Percentiles rank a stretch among this genome's conserved stretches.
These are phyloP conservation scores for Microchirus variegatus DNA, from an alignment of 2,797 vertebrate species.

Conservation along the genomic window DNA sequence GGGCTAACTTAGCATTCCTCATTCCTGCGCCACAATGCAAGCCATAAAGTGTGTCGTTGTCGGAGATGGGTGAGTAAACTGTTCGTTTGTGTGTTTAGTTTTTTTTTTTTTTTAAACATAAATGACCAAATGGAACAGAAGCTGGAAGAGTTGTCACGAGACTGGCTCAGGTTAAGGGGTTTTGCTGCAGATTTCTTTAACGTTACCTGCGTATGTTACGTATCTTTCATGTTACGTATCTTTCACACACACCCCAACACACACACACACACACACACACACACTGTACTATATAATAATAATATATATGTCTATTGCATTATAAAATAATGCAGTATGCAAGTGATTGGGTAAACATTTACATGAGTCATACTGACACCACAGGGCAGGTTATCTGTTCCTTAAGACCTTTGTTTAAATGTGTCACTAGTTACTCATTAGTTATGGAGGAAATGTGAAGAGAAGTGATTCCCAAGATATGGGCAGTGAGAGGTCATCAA, in stretches of 20 bases:
- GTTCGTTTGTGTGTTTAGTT: not conserved
- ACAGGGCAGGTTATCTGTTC: not conserved
- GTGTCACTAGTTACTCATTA: not conserved
- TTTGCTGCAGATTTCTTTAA: conserved; percentile 19
- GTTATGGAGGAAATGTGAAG: not conserved
- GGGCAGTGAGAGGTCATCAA: no score
- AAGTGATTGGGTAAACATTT: conserved; percentile 16
- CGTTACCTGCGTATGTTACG: conserved; percentile 27
- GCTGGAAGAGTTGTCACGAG: conserved; percentile 8
- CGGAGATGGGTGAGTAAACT: conserved; percentile 91
- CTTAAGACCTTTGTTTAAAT: not conserved
- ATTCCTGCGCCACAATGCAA: conserved; percentile 87
- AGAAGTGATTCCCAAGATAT: no score
- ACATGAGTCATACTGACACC: conserved; percentile 30
- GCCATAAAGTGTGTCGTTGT: conserved; percentile 99
- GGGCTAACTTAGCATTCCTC: conserved; percentile 71
- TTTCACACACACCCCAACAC: no score
- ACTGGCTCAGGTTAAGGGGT: conserved; percentile 5
- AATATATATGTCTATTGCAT: no score
- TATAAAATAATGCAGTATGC: not conserved
- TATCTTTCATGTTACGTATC: no score
- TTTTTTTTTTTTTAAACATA: not conserved
- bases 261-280: no score
- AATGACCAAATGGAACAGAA: not conserved
- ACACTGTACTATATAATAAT: no score